Evolutionary conservation across 2,113 vertebrate species (phyloP).

Genomic region (Eudyptes chrysolophus): DNA sequence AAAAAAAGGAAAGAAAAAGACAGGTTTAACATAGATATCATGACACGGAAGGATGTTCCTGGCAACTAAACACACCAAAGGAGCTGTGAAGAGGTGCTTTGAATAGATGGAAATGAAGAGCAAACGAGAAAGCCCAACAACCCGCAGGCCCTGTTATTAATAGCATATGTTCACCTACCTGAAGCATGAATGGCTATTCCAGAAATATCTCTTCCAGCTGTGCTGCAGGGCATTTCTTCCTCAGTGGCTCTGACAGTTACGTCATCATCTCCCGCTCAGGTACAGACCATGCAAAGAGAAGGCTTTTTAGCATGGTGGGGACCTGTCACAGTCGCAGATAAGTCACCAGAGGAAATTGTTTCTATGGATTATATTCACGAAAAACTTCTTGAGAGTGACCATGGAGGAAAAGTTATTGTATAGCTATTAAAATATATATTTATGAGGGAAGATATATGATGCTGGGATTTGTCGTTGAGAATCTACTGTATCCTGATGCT

Average conservation of each 20-base stretch:
- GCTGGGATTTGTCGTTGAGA: neutral
- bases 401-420: neutral
- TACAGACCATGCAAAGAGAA: neutral
- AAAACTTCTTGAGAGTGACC: neutral
- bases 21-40: neutral
- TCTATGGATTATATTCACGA: neutral
- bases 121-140: neutral
- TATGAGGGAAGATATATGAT: neutral
- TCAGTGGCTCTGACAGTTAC: rapidly evolving
- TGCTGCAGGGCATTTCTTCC: neutral
- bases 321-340: neutral
- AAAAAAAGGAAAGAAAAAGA: no score
- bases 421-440: neutral
- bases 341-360: neutral
- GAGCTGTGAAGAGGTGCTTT: neutral
- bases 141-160: neutral
- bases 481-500: neutral
- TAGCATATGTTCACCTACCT: neutral
- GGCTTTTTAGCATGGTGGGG: neutral
- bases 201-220: neutral
- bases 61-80: neutral
- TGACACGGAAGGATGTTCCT: neutral
- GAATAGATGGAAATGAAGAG: neutral
- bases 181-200: neutral
- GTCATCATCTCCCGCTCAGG: neutral